Conservation (phyloP, 2,888 invertebrate species). For the Polymixis flavicincta region DNA sequence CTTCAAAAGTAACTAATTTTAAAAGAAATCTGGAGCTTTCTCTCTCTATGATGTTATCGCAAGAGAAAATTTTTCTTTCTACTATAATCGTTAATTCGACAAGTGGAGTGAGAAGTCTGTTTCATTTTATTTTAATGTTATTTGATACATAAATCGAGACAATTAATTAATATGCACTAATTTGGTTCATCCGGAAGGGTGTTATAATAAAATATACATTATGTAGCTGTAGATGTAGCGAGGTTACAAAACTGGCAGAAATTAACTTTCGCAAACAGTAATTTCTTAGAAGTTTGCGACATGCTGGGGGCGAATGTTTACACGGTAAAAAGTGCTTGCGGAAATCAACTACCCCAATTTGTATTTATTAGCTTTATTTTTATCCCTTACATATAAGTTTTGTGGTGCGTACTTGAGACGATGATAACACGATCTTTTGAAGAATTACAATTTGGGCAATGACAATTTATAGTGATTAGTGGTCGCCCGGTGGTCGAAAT, state of each 20-base stretch:
- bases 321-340: too few species aligned
- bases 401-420: too few species aligned
- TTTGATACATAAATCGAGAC: background rate
- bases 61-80: background rate
- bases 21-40: constrained; percentile 16
- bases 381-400: too few species aligned
- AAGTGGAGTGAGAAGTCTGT: background rate
- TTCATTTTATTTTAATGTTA: background rate
- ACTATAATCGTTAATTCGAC: constrained; percentile 1
- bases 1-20: constrained; percentile 27
- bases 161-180: too few species aligned
- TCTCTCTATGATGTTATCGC: background rate
- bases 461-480: too few species aligned
- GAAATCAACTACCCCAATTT: background rate
- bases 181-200: background rate
- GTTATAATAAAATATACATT: constrained; percentile 11
- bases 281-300: too few species aligned
- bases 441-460: too few species aligned
- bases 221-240: background rate
- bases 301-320: background rate
- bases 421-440: too few species aligned
- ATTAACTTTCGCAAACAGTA: background rate
- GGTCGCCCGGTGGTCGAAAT: too few species aligned
- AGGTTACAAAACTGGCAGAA: background rate
- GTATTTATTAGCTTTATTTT: too few species aligned